A percentile compares a stretch with the other conserved stretches of the same genome.
Evolutionary conservation across 2,113 vertebrate genomes (phyloP).

Genomic region (Sphyrna mokarran): DNA sequence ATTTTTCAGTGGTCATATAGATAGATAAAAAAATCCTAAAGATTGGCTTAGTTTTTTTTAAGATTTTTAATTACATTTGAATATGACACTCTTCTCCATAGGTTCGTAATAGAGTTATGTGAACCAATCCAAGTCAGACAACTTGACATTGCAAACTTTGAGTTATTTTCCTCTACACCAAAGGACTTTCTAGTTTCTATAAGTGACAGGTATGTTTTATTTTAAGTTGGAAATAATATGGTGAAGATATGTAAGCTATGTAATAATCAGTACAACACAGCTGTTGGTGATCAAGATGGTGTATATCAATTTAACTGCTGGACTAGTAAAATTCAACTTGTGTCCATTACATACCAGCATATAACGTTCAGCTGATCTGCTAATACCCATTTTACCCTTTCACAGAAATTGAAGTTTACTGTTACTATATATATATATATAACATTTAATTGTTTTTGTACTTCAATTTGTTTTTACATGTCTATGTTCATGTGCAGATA

Average conservation of each 20-base stretch:
- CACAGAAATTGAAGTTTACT: neutral
- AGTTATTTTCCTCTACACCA: conserved; percentile 95
- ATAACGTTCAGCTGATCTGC: neutral
- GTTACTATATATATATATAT: neutral
- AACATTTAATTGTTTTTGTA: too few species aligned
- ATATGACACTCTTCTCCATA: conserved; percentile 49
- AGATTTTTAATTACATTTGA: neutral
- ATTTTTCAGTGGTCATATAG: neutral
- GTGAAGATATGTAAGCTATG: neutral
- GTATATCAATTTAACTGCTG: neutral
- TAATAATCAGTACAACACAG: neutral
- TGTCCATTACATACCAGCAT: neutral
- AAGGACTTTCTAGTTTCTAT: conserved; percentile 96
- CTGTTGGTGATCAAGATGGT: neutral
- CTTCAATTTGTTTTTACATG: neutral
- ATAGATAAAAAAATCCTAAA: neutral
- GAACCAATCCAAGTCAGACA: conserved; percentile 98
- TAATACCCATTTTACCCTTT: too few species aligned
- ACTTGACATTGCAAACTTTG: conserved; percentile 94
- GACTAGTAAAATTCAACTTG: neutral
- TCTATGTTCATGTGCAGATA: conserved; percentile 64
- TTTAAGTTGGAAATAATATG: neutral
- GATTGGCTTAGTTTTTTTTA: conserved; percentile 28
- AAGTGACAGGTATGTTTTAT: conserved; percentile 82
- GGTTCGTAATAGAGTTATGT: conserved; percentile 98